phyloP scores from a whole-genome alignment of 2,113 vertebrate species.

The Dascyllus trimaculatus region DNA sequence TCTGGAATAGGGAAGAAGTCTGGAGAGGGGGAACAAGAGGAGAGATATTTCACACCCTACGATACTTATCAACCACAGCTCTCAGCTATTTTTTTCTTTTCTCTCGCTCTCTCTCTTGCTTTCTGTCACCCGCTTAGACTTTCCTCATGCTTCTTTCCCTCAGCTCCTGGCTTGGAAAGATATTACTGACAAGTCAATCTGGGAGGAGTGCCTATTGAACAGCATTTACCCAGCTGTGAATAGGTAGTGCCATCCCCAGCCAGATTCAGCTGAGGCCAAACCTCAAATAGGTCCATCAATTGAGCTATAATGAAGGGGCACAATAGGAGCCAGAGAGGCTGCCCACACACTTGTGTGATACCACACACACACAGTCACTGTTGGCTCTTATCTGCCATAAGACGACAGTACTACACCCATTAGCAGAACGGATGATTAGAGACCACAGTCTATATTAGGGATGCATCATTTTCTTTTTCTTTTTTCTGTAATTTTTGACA shows the following conservation, averaged over 20 bases:
- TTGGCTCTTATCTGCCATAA: constrained; percentile 50
- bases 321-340: constrained; percentile 58
- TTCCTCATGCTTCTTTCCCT: constrained; percentile 32
- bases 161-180: constrained; percentile 53
- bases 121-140: constrained; percentile 44
- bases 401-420: constrained; percentile 47
- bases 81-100: constrained; percentile 41
- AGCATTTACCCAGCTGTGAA: constrained; percentile 75
- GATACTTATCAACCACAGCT: constrained; percentile 59
- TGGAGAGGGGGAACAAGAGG: constrained; percentile 25
- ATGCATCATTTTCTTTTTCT: neutral
- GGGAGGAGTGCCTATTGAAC: constrained; percentile 69
- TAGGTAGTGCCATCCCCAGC: constrained; percentile 57
- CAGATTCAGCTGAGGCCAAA: constrained; percentile 63
- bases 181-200: constrained; percentile 76
- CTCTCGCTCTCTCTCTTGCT: neutral
- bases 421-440: constrained; percentile 18
- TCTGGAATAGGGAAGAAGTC: constrained; percentile 35
- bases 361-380: constrained; percentile 28
- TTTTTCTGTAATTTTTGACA: neutral
- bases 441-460: neutral
- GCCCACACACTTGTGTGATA: constrained; percentile 46
- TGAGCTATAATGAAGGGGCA: constrained; percentile 71
- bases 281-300: constrained; percentile 74
- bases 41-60: constrained; percentile 50